phyloP scores from a whole-genome alignment of 2,888 invertebrate species.

The Drosophila kokeensis region DNA sequence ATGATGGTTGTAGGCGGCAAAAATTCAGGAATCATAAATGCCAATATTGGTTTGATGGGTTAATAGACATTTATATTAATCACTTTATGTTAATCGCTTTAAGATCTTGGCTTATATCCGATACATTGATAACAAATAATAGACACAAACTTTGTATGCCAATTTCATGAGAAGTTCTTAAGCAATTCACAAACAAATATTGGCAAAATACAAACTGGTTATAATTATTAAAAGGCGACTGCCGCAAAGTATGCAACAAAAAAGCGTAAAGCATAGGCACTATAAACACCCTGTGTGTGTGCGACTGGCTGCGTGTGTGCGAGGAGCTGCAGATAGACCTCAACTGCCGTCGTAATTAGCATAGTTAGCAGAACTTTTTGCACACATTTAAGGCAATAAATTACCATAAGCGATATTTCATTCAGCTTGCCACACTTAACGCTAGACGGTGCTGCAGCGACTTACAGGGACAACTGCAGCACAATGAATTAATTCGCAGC shows the following conservation, averaged over 20 bases:
- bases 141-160: neutral
- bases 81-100: neutral
- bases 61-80: no score
- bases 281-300: conserved; percentile 48
- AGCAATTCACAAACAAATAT: neutral
- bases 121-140: neutral
- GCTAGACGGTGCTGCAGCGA: neutral
- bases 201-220: neutral
- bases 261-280: neutral
- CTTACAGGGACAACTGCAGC: conserved; percentile 12
- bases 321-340: neutral
- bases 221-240: conserved; percentile 28
- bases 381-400: conserved; percentile 54
- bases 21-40: neutral
- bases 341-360: conserved; percentile 49
- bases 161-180: neutral
- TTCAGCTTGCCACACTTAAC: conserved; percentile 61
- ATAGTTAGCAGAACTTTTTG: conserved; percentile 61
- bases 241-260: conserved; percentile 56
- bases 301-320: conserved; percentile 13
- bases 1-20: neutral
- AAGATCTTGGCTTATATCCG: neutral
- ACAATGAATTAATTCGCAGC: conserved; percentile 63
- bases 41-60: neutral
- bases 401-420: conserved; percentile 74